Percentiles rank a stretch among this genome's conserved stretches.
Evolutionary conservation across 2,113 vertebrate species (phyloP).

Genomic region (Psilopsiagon aymara): DNA sequence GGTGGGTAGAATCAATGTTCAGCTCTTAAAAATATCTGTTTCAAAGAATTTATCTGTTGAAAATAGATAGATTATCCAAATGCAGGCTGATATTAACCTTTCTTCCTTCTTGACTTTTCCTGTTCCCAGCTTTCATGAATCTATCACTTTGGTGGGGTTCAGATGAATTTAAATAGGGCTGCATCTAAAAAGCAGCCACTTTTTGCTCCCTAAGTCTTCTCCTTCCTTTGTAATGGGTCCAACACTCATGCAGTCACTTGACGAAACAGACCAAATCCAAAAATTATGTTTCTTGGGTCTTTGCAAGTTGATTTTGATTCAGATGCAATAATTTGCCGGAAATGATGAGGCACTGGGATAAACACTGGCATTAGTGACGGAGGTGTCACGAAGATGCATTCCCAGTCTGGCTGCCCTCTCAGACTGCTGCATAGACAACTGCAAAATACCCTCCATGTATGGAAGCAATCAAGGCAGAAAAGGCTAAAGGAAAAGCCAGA

Average conservation of each 20-base stretch:
- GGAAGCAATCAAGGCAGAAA: conserved; percentile 5
- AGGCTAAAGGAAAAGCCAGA: neutral
- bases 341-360: neutral
- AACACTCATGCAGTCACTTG: neutral
- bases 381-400: neutral
- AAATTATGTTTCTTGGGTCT: neutral
- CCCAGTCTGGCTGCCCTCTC: neutral
- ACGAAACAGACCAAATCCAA: neutral
- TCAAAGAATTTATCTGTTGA: neutral
- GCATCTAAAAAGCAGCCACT: neutral
- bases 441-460: neutral
- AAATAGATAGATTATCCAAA: neutral
- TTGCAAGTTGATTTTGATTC: neutral
- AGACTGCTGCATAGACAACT: neutral
- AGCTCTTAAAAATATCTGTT: neutral
- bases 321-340: neutral
- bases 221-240: neutral
- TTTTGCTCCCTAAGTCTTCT: neutral
- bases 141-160: neutral
- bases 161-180: neutral
- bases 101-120: neutral
- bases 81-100: fast-evolving
- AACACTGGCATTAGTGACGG: neutral
- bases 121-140: neutral
- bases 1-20: neutral